A percentile compares a stretch with the other conserved stretches of the same genome.
phyloP scores from a whole-genome alignment of 2,797 vertebrate genomes.

The Danionella dracula region DNA sequence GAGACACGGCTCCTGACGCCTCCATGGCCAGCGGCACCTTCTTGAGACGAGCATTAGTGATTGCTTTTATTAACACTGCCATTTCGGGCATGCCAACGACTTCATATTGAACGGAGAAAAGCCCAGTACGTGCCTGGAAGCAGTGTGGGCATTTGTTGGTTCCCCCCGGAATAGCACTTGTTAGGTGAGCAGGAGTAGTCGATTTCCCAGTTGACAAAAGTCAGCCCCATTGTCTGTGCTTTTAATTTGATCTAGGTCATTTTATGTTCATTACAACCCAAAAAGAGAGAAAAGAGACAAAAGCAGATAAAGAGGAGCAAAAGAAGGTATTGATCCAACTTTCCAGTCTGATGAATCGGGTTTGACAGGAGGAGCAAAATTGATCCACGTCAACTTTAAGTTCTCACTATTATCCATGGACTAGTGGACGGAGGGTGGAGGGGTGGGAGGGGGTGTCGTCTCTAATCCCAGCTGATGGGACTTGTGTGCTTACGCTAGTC shows the following conservation, averaged over 20 bases:
- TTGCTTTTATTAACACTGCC: slow-evolving; percentile 87
- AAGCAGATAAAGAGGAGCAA: slow-evolving; percentile 78
- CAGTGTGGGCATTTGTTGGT: slow-evolving; percentile 71
- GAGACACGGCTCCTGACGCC: slow-evolving; percentile 76
- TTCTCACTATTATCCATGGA: slow-evolving; percentile 86
- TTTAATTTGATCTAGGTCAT: slow-evolving; percentile 85
- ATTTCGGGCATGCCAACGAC: slow-evolving; percentile 80
- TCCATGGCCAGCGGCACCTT: slow-evolving; percentile 83
- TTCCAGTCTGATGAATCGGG: slow-evolving; percentile 87
- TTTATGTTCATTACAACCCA: slow-evolving; percentile 76
- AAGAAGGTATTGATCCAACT: slow-evolving; percentile 92
- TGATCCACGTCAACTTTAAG: slow-evolving; percentile 95
- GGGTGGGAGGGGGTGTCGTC: slow-evolving; percentile 68
- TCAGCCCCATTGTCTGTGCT: slow-evolving; percentile 64
- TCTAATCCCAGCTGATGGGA: slow-evolving; percentile 82
- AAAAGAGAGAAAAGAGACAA: slow-evolving; percentile 84
- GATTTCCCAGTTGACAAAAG: slow-evolving; percentile 76
- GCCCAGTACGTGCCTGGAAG: slow-evolving; percentile 72
- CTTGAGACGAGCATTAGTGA: slow-evolving; percentile 83
- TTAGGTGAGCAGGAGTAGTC: slow-evolving; percentile 70
- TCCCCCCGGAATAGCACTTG: slow-evolving; percentile 65
- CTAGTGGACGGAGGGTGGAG: slow-evolving; percentile 50
- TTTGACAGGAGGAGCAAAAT: slow-evolving; percentile 89
- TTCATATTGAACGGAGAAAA: slow-evolving; percentile 70
- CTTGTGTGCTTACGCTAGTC: slow-evolving; percentile 56